phyloP scores from a whole-genome alignment of 2,888 invertebrate genomes.

The Lasioglossum leucozonium region DNA sequence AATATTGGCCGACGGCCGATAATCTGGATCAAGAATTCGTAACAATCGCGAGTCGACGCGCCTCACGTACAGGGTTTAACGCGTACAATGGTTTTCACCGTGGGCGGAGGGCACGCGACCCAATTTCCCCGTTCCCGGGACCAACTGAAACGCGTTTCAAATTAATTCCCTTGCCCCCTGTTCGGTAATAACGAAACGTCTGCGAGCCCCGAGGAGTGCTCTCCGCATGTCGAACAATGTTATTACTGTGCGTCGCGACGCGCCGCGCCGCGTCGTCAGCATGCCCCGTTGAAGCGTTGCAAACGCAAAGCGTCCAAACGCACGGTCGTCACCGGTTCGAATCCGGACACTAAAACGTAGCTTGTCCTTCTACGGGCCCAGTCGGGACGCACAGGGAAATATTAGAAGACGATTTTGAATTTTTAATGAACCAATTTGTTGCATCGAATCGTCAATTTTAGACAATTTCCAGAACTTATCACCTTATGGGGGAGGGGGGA shows the following conservation, averaged over 20 bases:
- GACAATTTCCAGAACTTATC: too few relatives aligned
- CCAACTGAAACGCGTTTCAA: conserved; percentile 71
- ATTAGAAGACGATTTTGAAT: too few relatives aligned
- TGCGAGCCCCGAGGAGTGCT: conserved; percentile 11
- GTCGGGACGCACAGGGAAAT: too few relatives aligned
- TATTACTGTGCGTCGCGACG: neutral
- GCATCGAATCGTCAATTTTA: too few relatives aligned
- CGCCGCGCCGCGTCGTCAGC: neutral
- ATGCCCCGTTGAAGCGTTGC: neutral
- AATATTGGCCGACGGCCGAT: conserved; percentile 51
- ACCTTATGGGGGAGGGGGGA: too few relatives aligned
- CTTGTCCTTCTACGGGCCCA: neutral
- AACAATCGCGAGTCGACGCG: conserved; percentile 64
- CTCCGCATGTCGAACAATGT: neutral
- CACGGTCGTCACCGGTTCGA: neutral
- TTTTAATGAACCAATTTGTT: too few relatives aligned
- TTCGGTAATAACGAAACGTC: conserved; percentile 58
- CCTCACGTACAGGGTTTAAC: conserved; percentile 56
- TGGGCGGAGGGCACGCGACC: conserved; percentile 66
- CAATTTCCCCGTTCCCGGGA: conserved; percentile 64
- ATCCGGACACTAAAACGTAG: neutral
- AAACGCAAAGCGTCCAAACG: too few relatives aligned
- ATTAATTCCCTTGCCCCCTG: conserved; percentile 66
- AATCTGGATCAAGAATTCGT: conserved; percentile 73
- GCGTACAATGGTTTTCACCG: conserved; percentile 69